These are phyloP conservation scores for Apis florea DNA, from an alignment of 1,140 invertebrate genomes.

Conservation along the genomic window DNA sequence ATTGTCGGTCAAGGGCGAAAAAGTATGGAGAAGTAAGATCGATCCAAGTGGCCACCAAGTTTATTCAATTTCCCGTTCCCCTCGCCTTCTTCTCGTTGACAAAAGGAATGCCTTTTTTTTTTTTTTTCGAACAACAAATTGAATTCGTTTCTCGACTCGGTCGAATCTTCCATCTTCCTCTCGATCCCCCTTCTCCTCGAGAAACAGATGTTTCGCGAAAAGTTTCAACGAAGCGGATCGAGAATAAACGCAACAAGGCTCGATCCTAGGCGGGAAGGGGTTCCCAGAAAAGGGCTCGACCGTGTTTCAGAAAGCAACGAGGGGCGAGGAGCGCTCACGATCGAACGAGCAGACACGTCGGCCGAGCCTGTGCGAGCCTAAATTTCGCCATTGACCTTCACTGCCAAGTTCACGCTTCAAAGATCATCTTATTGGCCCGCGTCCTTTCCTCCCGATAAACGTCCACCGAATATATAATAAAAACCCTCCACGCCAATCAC, in stretches of 20 bases:
- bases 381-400: slow-evolving; percentile 58
- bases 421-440: slow-evolving; percentile 42
- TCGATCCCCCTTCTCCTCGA: neutral
- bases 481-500: neutral
- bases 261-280: slow-evolving; percentile 28
- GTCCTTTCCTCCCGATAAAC: slow-evolving; percentile 46
- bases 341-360: slow-evolving; percentile 36
- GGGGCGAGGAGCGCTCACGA: slow-evolving; percentile 27
- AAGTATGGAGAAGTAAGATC: too few species aligned
- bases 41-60: neutral
- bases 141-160: neutral
- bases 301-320: slow-evolving; percentile 33
- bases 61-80: neutral
- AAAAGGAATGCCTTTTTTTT: too few species aligned
- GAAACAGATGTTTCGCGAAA: slow-evolving; percentile 2
- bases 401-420: slow-evolving; percentile 39
- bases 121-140: neutral
- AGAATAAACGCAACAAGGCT: slow-evolving; percentile 34
- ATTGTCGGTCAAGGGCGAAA: slow-evolving; percentile 20
- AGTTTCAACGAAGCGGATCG: slow-evolving; percentile 19
- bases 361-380: slow-evolving; percentile 23
- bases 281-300: slow-evolving; percentile 37
- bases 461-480: slow-evolving; percentile 35
- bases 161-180: neutral
- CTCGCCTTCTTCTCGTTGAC: too few species aligned